phyloP scores from a whole-genome alignment of 1,140 invertebrate genomes.

The Orchesella cincta region DNA sequence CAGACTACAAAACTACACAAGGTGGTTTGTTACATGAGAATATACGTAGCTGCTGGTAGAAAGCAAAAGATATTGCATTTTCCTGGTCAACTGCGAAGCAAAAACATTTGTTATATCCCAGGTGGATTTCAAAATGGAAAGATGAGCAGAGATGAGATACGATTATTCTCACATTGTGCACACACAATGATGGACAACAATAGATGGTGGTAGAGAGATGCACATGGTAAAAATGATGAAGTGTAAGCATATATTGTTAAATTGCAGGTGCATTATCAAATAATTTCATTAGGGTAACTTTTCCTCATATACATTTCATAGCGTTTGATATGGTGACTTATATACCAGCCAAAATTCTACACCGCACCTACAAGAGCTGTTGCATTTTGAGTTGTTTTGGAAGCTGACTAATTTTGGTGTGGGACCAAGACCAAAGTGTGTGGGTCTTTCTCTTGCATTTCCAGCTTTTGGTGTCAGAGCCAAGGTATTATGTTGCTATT shows the following conservation, averaged over 20 bases:
- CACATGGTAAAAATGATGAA: too few relatives aligned
- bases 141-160: background rate
- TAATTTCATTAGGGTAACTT: background rate
- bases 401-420: background rate
- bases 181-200: background rate
- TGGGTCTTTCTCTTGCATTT: too few relatives aligned
- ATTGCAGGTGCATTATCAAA: conserved; percentile 26
- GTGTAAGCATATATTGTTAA: conserved; percentile 4
- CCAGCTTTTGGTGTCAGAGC: too few relatives aligned
- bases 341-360: too few relatives aligned
- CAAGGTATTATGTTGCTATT: too few relatives aligned
- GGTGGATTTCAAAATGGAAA: background rate
- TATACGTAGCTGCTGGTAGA: background rate
- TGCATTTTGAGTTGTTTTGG: conserved; percentile 12
- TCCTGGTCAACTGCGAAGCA: background rate
- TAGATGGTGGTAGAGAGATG: background rate
- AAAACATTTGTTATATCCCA: background rate
- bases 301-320: background rate
- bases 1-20: background rate
- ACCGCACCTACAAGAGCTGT: too few relatives aligned
- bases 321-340: too few relatives aligned
- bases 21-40: background rate
- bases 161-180: background rate
- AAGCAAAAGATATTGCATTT: background rate
- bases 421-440: background rate